These are phyloP conservation scores for Nothura maculosa DNA, from an alignment of 2,797 vertebrate species.

Conservation along the genomic window DNA sequence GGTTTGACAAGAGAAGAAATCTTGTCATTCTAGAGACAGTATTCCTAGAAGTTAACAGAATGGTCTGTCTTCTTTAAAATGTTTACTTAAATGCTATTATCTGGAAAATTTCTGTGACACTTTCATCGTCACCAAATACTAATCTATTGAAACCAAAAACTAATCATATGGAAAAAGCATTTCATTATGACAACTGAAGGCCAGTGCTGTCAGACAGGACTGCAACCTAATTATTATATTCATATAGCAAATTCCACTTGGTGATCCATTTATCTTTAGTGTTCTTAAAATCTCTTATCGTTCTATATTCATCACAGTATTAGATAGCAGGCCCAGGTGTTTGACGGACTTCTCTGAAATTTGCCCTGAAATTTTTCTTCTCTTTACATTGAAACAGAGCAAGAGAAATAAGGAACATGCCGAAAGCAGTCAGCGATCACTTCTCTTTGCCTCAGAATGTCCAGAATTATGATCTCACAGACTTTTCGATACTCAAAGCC, in stretches of 20 bases:
- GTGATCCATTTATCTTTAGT: background rate
- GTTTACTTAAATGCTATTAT: background rate
- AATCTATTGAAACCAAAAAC: background rate
- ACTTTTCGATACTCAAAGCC: background rate
- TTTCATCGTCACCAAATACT: background rate
- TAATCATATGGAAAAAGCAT: constrained; percentile 15
- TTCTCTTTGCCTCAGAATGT: background rate
- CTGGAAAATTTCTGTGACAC: background rate
- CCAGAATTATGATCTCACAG: background rate
- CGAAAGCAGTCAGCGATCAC: background rate
- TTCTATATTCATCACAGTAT: background rate
- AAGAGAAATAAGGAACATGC: background rate
- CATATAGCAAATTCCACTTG: background rate
- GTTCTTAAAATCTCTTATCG: background rate
- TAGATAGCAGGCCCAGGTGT: background rate
- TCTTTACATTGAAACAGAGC: background rate
- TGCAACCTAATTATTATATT: background rate
- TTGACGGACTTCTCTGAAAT: background rate
- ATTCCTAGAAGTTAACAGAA: background rate
- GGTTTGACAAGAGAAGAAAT: background rate
- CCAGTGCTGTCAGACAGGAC: background rate
- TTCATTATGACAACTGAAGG: background rate
- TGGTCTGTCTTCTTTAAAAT: constrained; percentile 1
- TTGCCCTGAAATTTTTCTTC: background rate
- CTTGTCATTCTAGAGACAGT: background rate